These are phyloP conservation scores for Arvicanthis niloticus DNA, from an alignment of 2,113 vertebrate genomes.

Conservation along the genomic window DNA sequence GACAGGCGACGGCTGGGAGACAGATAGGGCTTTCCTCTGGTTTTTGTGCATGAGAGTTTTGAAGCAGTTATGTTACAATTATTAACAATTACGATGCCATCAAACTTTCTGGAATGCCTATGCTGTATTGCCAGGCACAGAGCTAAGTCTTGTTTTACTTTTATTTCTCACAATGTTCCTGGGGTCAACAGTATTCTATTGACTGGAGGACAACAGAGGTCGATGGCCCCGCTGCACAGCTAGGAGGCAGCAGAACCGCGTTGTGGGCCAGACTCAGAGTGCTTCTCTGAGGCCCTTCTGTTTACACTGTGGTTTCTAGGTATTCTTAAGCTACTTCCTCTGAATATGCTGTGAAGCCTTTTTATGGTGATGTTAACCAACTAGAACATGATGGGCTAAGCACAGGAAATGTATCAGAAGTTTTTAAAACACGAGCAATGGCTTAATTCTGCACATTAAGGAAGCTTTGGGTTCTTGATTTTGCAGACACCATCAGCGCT, in stretches of 20 bases:
- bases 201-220: background rate
- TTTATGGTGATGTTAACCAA: background rate
- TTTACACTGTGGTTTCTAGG: background rate
- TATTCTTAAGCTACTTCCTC: background rate
- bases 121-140: background rate
- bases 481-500: background rate
- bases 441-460: background rate
- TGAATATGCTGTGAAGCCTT: background rate
- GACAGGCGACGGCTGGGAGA: slow-evolving; percentile 85
- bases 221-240: background rate
- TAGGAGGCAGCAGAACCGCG: background rate
- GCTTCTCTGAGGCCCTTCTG: background rate
- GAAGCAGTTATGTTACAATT: background rate
- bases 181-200: background rate
- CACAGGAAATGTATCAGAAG: background rate
- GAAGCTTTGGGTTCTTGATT: slow-evolving; percentile 4
- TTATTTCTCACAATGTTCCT: background rate
- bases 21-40: background rate
- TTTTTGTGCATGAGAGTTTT: background rate
- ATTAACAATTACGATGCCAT: background rate
- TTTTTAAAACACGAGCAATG: background rate
- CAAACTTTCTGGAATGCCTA: background rate
- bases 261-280: background rate
- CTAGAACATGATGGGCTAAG: background rate
- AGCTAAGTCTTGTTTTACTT: background rate